Conservation (phyloP, 2,113 vertebrate species). For the Phodopus roborovskii region DNA sequence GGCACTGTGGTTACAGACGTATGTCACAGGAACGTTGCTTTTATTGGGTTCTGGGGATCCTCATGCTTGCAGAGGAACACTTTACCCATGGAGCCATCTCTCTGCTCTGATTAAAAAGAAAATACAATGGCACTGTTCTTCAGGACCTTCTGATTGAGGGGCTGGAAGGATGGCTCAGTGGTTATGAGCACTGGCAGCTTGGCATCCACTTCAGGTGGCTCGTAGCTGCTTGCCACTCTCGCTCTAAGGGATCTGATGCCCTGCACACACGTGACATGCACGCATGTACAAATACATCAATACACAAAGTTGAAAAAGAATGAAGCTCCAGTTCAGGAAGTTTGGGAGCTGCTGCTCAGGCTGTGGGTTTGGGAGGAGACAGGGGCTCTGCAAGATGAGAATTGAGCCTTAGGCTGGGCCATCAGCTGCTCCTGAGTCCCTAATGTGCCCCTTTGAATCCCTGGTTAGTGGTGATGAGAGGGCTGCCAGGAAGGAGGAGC, state of each 20-base stretch:
- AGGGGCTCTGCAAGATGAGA: neutral
- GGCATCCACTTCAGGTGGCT: neutral
- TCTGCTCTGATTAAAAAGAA: neutral
- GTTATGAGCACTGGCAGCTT: neutral
- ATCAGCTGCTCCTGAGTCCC: slow-evolving; percentile 11
- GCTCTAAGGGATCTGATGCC: neutral
- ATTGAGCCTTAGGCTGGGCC: neutral
- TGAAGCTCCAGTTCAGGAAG: slow-evolving; percentile 28
- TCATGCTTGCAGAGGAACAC: neutral
- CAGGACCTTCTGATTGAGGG: neutral
- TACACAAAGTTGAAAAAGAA: neutral
- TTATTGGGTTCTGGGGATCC: neutral
- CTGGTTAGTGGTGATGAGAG: neutral
- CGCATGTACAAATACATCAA: neutral
- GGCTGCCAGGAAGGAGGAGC: slow-evolving; percentile 41
- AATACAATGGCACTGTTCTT: neutral
- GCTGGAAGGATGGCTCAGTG: neutral
- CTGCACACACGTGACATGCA: neutral
- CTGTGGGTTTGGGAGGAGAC: slow-evolving; percentile 46
- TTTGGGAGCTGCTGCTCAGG: slow-evolving; percentile 11
- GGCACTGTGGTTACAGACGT: neutral
- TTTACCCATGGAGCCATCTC: neutral
- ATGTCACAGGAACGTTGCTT: neutral
- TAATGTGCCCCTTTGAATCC: neutral
- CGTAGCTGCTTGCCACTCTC: neutral